Conservation (phyloP, 2,888 invertebrate genomes). For the Eudasyphora cyanicolor region DNA sequence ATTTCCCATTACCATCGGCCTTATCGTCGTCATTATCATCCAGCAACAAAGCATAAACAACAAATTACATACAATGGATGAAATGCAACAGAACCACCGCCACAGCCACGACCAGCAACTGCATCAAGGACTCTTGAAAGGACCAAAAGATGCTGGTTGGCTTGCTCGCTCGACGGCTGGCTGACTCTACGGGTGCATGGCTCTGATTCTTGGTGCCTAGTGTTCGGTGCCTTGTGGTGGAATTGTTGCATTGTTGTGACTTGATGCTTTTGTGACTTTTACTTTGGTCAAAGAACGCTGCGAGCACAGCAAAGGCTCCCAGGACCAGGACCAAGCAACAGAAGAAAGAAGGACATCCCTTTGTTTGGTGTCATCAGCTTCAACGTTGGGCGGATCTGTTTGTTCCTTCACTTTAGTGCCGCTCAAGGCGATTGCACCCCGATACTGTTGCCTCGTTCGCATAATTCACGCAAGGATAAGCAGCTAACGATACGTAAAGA, state of each 20-base stretch:
- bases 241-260: slow-evolving; percentile 12
- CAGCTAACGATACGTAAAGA: background rate
- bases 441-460: background rate
- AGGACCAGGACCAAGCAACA: background rate
- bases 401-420: background rate
- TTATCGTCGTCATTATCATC: background rate
- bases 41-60: background rate
- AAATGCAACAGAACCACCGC: background rate
- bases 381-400: background rate
- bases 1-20: background rate
- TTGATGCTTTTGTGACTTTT: slow-evolving; percentile 16
- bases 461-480: background rate
- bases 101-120: background rate
- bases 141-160: background rate
- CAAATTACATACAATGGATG: background rate
- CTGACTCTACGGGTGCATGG: no score
- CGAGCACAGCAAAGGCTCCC: background rate
- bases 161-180: background rate
- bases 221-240: background rate
- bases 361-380: slow-evolving; percentile 1
- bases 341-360: background rate
- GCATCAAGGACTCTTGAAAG: background rate
- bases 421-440: background rate
- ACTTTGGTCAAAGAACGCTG: background rate
- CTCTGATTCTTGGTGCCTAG: background rate